Percentiles rank a stretch among this genome's conserved stretches.
phyloP scores from a whole-genome alignment of 37 sponge, comb jelly and placozoan species.

The Theonella swinhoei region DNA sequence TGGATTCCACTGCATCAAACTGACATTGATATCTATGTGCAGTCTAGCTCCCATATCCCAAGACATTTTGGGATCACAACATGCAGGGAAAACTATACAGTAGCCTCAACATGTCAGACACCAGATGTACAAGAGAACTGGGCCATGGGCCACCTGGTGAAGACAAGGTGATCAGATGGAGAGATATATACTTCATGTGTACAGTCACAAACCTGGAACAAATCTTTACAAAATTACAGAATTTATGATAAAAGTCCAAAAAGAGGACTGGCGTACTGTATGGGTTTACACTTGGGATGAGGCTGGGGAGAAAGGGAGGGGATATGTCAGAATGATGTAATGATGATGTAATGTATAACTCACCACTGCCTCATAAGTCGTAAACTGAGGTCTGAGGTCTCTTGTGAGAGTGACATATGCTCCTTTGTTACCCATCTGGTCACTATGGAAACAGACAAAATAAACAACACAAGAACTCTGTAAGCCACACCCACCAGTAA shows the following conservation, averaged over 20 bases:
- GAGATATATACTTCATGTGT: no score
- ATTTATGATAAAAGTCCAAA: slow-evolving; percentile 64
- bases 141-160: no score
- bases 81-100: background rate
- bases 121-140: no score
- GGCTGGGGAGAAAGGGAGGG: slow-evolving; percentile 51
- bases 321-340: background rate
- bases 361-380: slow-evolving; percentile 92
- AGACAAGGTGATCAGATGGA: no score
- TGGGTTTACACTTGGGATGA: slow-evolving; percentile 92
- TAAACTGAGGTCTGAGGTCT: slow-evolving; percentile 87
- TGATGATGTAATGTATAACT: slow-evolving; percentile 22
- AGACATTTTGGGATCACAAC: background rate
- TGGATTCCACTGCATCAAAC: no score
- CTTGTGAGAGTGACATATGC: slow-evolving; percentile 87
- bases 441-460: slow-evolving; percentile 48
- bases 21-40: no score
- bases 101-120: no score
- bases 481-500: slow-evolving; percentile 75
- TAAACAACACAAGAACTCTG: background rate
- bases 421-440: slow-evolving; percentile 99
- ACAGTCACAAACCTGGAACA: no score
- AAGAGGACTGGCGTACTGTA: slow-evolving; percentile 95
- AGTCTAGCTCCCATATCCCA: no score
- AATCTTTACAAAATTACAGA: background rate